These are phyloP conservation scores for Brachionus asplanchnoidis DNA, from an alignment of 1,140 invertebrate species.

Conservation along the genomic window DNA sequence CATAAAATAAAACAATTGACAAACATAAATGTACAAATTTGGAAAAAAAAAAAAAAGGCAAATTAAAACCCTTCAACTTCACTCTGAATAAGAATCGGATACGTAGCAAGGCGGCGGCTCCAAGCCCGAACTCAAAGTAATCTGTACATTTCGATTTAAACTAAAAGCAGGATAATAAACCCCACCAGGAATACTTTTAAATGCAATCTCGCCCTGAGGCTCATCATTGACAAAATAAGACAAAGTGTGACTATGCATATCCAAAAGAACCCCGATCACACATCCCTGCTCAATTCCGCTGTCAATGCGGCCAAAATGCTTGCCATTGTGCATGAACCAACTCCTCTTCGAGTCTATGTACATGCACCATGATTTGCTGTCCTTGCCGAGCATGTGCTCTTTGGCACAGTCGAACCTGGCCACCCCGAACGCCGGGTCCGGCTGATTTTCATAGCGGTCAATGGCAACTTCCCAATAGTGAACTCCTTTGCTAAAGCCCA, in stretches of 20 bases:
- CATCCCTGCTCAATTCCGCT: conserved; percentile 79
- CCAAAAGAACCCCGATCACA: conserved; percentile 82
- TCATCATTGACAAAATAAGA: conserved; percentile 91
- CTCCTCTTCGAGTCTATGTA: conserved; percentile 91
- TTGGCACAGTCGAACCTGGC: conserved; percentile 81
- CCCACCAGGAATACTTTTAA: conserved; percentile 50
- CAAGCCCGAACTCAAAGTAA: conserved; percentile 85
- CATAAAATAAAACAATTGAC: conserved; percentile 3
- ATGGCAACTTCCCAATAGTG: conserved; percentile 94
- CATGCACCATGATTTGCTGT: conserved; percentile 96
- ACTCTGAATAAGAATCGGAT: conserved; percentile 14
- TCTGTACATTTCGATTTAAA: conserved; percentile 84
- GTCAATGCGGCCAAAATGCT: conserved; percentile 80
- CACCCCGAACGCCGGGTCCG: conserved; percentile 91
- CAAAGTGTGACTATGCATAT: conserved; percentile 80
- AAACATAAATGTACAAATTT: background rate
- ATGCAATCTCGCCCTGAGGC: conserved; percentile 63
- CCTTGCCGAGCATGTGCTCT: conserved; percentile 95
- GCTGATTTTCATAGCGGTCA: conserved; percentile 86
- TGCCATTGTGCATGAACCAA: conserved; percentile 85
- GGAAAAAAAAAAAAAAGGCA: too few species aligned
- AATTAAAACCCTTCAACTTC: background rate
- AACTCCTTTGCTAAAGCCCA: conserved; percentile 85
- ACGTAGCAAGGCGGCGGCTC: conserved; percentile 65
- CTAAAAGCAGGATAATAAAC: conserved; percentile 96